Base-by-base conservation (phyloP, 1,140 invertebrate species). In the Trissolcus basalis region DNA sequence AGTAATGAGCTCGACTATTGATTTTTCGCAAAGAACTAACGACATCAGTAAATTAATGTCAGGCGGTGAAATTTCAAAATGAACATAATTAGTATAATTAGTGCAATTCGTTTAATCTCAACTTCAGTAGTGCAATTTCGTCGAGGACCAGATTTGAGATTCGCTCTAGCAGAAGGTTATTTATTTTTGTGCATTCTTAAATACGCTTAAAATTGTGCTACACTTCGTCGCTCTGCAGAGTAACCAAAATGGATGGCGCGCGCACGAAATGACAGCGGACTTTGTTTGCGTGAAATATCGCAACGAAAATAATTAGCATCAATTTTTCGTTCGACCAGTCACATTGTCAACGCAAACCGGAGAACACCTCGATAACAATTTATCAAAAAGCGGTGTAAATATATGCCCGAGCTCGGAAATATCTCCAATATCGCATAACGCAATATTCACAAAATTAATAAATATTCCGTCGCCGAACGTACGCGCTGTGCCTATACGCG, bases 401-500 rank as follows among this genome's bases (percentile, higher is more conserved):
- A 36, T 59, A 64, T 64, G 32, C 54, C 48, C 44, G 13, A 7
- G 54, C 47, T 47, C 44, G 70, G 61, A 67, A 61, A 67, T 73
- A 73, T 67, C 61, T 50, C 67, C 63, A 59, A 59, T 76, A 65
- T 65, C 59, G 67, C 35, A 44, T 48, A 61, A 77, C 55, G 61
- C 60, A 60, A 70, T 70, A 70, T 69, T 54, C 55, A 55, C 54
- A 68, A 74, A 80, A 67, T 71, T 50, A 63, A 75, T 80, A 78
- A 80, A 80, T 80, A 78, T 78, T 77, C 75, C 51, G 70, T 72
- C 58, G 60, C 56, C 63, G 67, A 80, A 77, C 69, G 63, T 79
- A 80, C 76, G 76, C 70, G 55, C 51, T 59, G 51, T 61, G 76
- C 14, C 19, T 49, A 8, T 60, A 49, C 61, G 65, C 55, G 68